phyloP scores from a whole-genome alignment of 2,797 vertebrate species.

The Uromys caudimaculatus region DNA sequence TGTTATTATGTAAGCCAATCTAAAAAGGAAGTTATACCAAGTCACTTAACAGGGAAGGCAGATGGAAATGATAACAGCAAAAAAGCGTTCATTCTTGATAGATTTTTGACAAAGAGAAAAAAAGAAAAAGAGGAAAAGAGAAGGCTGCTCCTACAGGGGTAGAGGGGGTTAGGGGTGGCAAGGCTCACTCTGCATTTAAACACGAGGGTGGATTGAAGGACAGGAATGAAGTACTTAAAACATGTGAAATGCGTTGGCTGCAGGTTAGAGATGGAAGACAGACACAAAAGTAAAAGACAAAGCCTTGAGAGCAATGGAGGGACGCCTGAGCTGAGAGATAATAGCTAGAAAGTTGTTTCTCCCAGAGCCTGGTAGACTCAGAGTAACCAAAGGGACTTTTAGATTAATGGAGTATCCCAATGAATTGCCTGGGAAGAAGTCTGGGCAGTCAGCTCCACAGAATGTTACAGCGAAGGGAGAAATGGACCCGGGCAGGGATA shows the following conservation, averaged over 20 bases:
- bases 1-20: neutral
- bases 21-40: constrained; percentile 1
- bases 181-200: neutral
- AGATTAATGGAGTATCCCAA: neutral
- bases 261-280: neutral
- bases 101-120: neutral
- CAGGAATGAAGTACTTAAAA: neutral
- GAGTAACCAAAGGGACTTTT: neutral
- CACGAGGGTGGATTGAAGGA: neutral
- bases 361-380: neutral
- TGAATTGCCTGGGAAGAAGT: neutral
- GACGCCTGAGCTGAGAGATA: constrained; percentile 29
- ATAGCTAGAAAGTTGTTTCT: neutral
- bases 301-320: neutral
- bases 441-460: neutral
- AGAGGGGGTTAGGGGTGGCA: neutral
- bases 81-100: neutral
- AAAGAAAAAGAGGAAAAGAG: neutral
- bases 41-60: constrained; percentile 31
- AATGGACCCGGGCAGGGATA: neutral
- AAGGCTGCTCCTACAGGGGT: neutral
- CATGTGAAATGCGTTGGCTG: neutral
- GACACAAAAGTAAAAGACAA: neutral
- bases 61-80: constrained; percentile 23
- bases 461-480: neutral